phyloP scores from a whole-genome alignment of 2,888 invertebrate genomes.

The Anticlea derivata region DNA sequence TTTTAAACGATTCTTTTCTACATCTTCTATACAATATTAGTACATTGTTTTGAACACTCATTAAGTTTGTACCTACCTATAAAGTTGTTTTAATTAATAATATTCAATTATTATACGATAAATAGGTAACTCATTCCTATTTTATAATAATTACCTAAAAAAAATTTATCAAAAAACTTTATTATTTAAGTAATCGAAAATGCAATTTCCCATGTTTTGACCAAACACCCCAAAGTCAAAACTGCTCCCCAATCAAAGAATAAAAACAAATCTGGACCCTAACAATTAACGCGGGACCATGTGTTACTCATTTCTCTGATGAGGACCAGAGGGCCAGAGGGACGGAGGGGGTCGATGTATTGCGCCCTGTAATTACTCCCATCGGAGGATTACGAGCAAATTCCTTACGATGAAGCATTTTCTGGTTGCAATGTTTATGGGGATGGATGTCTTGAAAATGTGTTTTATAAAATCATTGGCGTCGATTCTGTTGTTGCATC shows the following conservation, averaged over 20 bases:
- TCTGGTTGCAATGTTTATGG: conserved; percentile 40
- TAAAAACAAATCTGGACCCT: conserved; percentile 60
- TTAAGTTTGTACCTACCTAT: no score
- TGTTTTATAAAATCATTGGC: no score
- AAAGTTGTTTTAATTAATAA: no score
- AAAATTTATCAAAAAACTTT: no score
- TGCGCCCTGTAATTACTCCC: conserved; percentile 74
- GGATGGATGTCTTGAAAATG: not conserved
- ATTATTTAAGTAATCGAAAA: no score
- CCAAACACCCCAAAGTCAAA: conserved; percentile 22
- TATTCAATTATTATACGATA: no score
- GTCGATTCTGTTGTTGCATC: no score
- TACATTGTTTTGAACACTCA: no score
- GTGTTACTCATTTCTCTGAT: conserved; percentile 72
- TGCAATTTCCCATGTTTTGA: conserved; percentile 2
- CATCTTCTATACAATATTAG: no score
- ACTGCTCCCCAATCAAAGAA: conserved; percentile 56
- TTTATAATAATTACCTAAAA: no score
- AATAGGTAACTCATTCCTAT: no score
- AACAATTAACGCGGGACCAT: conserved; percentile 77
- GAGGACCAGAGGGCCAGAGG: conserved; percentile 55
- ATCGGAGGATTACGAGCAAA: conserved; percentile 70
- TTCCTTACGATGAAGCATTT: conserved; percentile 74
- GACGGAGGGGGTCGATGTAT: conserved; percentile 64
- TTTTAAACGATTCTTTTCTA: no score